Conservation (phyloP, 2,888 invertebrate species). For the Macrophya alboannulata region DNA sequence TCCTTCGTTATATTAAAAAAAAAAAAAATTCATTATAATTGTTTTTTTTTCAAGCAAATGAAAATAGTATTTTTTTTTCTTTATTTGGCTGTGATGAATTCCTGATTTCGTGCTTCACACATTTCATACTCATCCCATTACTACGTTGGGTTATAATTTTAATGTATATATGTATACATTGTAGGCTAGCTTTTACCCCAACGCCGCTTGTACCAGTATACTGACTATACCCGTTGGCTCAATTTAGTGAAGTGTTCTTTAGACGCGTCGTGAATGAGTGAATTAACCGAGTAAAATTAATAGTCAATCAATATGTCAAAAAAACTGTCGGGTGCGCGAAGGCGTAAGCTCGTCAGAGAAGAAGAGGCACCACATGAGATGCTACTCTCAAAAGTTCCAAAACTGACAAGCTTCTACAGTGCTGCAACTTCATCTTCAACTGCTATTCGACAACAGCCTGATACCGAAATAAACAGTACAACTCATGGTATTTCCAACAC, state of each 20-base stretch:
- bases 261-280: conserved; percentile 28
- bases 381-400: conserved; percentile 30
- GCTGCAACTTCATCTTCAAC: conserved; percentile 33
- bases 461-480: conserved; percentile 11
- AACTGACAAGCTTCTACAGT: conserved; percentile 35
- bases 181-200: too few relatives aligned
- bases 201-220: too few relatives aligned
- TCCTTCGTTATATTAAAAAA: neutral
- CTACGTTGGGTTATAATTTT: too few relatives aligned
- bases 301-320: conserved; percentile 10
- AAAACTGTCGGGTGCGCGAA: conserved; percentile 34
- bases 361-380: conserved; percentile 24
- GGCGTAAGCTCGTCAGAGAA: conserved; percentile 26
- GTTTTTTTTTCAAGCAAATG: too few relatives aligned
- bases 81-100: too few relatives aligned
- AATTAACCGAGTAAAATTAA: conserved; percentile 32
- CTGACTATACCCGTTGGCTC: too few relatives aligned
- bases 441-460: neutral
- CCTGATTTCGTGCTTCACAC: too few relatives aligned
- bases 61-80: too few relatives aligned
- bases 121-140: too few relatives aligned
- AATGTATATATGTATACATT: too few relatives aligned
- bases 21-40: too few relatives aligned
- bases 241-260: too few relatives aligned
- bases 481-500: conserved; percentile 33